Base-by-base conservation (phyloP, 2,888 invertebrate species). In the Pammene aurita region DNA sequence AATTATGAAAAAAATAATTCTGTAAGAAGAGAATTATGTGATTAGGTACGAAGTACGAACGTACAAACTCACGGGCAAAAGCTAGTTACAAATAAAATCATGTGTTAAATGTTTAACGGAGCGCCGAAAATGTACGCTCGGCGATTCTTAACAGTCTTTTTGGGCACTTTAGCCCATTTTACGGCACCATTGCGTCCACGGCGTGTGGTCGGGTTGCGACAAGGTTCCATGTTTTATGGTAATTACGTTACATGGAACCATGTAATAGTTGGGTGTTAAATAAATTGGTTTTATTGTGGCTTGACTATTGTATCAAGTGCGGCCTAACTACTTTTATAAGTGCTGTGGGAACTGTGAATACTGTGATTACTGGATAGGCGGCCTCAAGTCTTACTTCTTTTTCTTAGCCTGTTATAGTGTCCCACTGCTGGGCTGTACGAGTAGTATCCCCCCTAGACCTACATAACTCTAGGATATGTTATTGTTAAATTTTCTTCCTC, bases 71-170 rank as follows among this genome's bases (percentile, higher is more conserved):
- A 26, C 26, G 26, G 26, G 26, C 4, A 26, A 26, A 26, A 26
- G 1, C 26, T 1, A 26, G 26, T 26, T 2, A 38, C 41, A 38
- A 68, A 71, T 26, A 66, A 70, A 61, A 67, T 58, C 71, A 70
- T 70, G 72, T 71, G 74, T 65, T 75, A 75, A 74, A 75, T 75
- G 71, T 72, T 73, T 71, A 71, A 72, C 57, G 66, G 18, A 52
- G 63, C 66, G 56, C 63, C 63, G 50, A 63, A 55, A 71, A 72
- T 57, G 73, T 61, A 52, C 68, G 55, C 50, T 34, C 13, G 70
- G 69, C 64, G 66, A 70, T 68, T 58, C 72, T 66, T 75, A 75
- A 74, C 67, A 73, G 72, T 72, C 72, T 73, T 74, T 74, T 72
- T 64, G 70, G 75, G 71, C 66, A 66, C 67, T 72, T 75, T 60